Percentiles rank a stretch among this genome's conserved stretches.
These are phyloP conservation scores for Lepisosteus osseus DNA, from an alignment of 2,113 vertebrate genomes.

Conservation along the genomic window DNA sequence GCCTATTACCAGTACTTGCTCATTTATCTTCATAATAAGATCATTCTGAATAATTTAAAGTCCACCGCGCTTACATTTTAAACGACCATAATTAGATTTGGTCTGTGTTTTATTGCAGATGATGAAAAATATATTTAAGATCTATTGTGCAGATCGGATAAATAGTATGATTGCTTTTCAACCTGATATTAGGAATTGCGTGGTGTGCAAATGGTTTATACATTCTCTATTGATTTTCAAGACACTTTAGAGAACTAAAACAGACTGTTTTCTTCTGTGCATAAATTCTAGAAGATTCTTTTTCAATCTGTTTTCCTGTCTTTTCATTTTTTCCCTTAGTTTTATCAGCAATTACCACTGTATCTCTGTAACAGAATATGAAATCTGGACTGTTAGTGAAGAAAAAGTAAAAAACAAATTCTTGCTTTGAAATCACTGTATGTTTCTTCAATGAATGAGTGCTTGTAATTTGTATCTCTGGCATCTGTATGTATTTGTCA, in stretches of 20 bases:
- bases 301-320: no score
- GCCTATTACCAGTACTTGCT: conserved; percentile 61
- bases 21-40: conserved; percentile 61
- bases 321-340: no score
- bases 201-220: conserved; percentile 36
- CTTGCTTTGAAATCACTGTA: no score
- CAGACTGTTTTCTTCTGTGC: no score
- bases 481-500: no score
- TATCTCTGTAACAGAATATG: no score
- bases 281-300: no score
- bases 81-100: conserved; percentile 59
- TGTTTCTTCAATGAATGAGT: no score
- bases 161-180: conserved; percentile 37
- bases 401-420: no score
- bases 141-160: conserved; percentile 42
- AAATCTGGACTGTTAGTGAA: no score
- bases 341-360: no score
- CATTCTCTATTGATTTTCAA: conserved; percentile 24
- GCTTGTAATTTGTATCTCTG: no score
- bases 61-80: conserved; percentile 51
- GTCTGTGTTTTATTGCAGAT: conserved; percentile 46
- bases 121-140: conserved; percentile 52
- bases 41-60: conserved; percentile 60
- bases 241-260: background rate
- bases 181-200: conserved; percentile 42